A percentile compares a stretch with the other conserved stretches of the same genome.
phyloP scores from a whole-genome alignment of 2,888 invertebrate species.

The Fragum sueziense region DNA sequence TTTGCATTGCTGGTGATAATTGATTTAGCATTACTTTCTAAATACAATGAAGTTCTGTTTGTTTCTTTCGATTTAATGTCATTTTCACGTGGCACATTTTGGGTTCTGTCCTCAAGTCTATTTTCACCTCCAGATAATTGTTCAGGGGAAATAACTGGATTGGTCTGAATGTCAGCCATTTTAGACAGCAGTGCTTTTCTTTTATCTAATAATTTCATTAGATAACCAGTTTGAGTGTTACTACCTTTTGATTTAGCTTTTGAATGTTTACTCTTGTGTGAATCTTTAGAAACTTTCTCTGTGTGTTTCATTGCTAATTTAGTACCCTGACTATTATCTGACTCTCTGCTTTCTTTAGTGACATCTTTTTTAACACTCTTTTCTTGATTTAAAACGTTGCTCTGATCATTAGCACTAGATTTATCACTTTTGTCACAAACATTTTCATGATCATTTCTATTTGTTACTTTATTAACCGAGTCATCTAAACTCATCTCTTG shows the following conservation, averaged over 20 bases:
- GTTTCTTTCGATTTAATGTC: too few species aligned
- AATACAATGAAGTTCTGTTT: too few species aligned
- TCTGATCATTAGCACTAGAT: not conserved
- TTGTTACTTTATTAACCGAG: not conserved
- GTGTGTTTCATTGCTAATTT: not conserved
- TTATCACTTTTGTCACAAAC: too few species aligned
- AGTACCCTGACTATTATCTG: not conserved
- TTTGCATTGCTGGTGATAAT: too few species aligned
- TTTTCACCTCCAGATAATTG: not conserved
- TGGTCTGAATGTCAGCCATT: slow-evolving; percentile 66
- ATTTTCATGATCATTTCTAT: not conserved
- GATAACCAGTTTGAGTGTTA: slow-evolving; percentile 63
- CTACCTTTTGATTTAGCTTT: slow-evolving; percentile 1
- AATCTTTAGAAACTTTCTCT: not conserved
- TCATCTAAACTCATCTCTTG: slow-evolving; percentile 27
- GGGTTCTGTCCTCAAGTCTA: not conserved
- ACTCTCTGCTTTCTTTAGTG: not conserved
- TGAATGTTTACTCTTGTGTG: not conserved
- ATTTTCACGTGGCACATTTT: too few species aligned
- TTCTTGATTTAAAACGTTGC: not conserved
- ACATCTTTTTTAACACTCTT: not conserved
- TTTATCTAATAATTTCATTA: slow-evolving; percentile 70
- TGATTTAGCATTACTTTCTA: too few species aligned
- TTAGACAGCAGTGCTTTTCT: slow-evolving; percentile 68
- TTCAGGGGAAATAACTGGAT: not conserved